phyloP scores from a whole-genome alignment of 1,140 invertebrate genomes.

The Epicauta chinensis region DNA sequence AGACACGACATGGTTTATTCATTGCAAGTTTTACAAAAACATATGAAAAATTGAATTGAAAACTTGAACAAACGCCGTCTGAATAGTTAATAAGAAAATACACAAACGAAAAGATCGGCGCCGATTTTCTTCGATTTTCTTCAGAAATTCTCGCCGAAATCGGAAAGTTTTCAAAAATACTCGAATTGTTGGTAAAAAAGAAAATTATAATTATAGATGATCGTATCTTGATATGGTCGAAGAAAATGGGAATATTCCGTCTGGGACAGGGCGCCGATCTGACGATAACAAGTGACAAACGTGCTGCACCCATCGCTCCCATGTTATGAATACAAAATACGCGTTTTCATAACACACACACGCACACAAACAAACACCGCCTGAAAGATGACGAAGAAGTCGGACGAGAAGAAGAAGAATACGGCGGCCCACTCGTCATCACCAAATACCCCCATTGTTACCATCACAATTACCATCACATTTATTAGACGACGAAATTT shows the following conservation, averaged over 20 bases:
- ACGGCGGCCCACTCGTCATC: slow-evolving; percentile 7
- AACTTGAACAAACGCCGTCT: slow-evolving; percentile 13
- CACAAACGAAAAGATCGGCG: too few relatives aligned
- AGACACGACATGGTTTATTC: slow-evolving; percentile 14
- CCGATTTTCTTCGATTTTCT: too few relatives aligned
- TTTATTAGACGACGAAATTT: too few relatives aligned
- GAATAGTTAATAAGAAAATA: neutral
- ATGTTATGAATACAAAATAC: slow-evolving; percentile 41
- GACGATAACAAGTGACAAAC: slow-evolving; percentile 41
- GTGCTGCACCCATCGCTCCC: slow-evolving; percentile 37
- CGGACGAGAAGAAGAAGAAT: too few relatives aligned
- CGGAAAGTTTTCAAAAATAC: too few relatives aligned
- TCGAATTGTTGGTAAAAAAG: too few relatives aligned
- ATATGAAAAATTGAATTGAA: slow-evolving; percentile 14
- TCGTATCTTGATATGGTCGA: too few relatives aligned
- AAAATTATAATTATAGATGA: too few relatives aligned
- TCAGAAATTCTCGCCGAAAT: too few relatives aligned
- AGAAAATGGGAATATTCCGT: slow-evolving; percentile 17
- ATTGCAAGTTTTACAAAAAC: neutral
- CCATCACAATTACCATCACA: too few relatives aligned
- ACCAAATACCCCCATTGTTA: neutral
- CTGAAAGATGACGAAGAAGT: too few relatives aligned
- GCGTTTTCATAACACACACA: slow-evolving; percentile 21
- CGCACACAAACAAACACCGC: too few relatives aligned
- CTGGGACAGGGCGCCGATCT: slow-evolving; percentile 37